Base-by-base conservation (phyloP, 1,140 invertebrate species). In the Drosophila triauraria region DNA sequence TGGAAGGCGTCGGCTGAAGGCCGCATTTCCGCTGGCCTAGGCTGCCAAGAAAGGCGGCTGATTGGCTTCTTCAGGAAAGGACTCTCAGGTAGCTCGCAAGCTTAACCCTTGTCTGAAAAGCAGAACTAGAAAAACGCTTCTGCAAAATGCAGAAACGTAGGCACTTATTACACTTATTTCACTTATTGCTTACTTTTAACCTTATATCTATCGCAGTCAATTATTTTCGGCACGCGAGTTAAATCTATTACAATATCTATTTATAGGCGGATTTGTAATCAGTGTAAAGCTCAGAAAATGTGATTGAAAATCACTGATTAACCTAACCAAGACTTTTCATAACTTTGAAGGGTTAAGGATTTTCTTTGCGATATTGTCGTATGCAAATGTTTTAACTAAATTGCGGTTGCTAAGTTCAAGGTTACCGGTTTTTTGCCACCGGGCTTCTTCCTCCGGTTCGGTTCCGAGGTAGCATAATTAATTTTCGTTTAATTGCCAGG, bases 401-500 rank as follows among this genome's bases (percentile, higher is more conserved):
- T 54, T 48, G 40, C 27, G 54, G 54, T 53, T 46, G 35, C 64
- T 82, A 87, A 87, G 83, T 87, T 87, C 83, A 87, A 87, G 83
- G 83, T 65, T 75, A 72, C 32, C 46, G 63, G 40, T 75, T 74
- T 86, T 87, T 69, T 79, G 70, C 67, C 51, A 20, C 20, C 12
- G 43, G 50, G 20, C 9, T 42, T 13, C 12, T 30, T 38, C 44
- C 44, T 48, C 13, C 38, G 46, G 23, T 58, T 43, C 38, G 59
- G 69, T 74, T 38, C 23, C 74, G 78, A 87, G 83, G 84, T 83
- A 78, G 84, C 83, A 88, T 87, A 88, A 88, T 87, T 87, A 87
- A 87, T 87, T 87, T 88, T 77, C 83, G 69, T 87, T 87, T 87
- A 87, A 87, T 87, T 88, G 84, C 83, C 72, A 77, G 71, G 83